Evolutionary conservation across 2,797 vertebrate genomes (phyloP).

Genomic region (Coracias cyanogaster): DNA sequence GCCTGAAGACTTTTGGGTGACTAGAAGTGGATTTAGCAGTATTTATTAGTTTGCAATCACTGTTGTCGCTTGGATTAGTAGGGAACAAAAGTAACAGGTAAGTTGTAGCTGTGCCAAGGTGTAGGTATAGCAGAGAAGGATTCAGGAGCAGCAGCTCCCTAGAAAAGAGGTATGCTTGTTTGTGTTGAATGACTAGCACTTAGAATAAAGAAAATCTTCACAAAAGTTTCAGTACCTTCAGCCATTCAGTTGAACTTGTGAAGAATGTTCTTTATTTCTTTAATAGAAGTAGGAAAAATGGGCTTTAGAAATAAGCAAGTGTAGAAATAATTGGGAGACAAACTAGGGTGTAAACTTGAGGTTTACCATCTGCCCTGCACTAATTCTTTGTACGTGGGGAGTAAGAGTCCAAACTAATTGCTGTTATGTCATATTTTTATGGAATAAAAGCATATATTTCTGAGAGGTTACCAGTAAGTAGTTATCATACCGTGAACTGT

Average conservation of each 20-base stretch:
- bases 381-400: not conserved
- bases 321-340: not conserved
- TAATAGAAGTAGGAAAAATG: not conserved
- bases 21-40: not conserved
- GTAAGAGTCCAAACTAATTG: not conserved
- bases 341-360: not conserved
- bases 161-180: not conserved
- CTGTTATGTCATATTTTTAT: not conserved
- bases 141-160: not conserved
- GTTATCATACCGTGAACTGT: not conserved
- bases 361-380: not conserved
- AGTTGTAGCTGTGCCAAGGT: not conserved
- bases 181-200: not conserved
- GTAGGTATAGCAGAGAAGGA: fast-evolving
- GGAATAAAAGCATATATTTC: not conserved
- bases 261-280: not conserved
- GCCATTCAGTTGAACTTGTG: not conserved
- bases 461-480: not conserved
- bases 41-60: not conserved
- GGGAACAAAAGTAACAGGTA: not conserved
- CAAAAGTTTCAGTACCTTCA: not conserved
- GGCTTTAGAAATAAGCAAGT: not conserved
- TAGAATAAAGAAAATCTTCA: not conserved
- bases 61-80: not conserved
- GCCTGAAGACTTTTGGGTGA: not conserved